Conservation (phyloP, 2,797 vertebrate species). For the Cossypha caffra region DNA sequence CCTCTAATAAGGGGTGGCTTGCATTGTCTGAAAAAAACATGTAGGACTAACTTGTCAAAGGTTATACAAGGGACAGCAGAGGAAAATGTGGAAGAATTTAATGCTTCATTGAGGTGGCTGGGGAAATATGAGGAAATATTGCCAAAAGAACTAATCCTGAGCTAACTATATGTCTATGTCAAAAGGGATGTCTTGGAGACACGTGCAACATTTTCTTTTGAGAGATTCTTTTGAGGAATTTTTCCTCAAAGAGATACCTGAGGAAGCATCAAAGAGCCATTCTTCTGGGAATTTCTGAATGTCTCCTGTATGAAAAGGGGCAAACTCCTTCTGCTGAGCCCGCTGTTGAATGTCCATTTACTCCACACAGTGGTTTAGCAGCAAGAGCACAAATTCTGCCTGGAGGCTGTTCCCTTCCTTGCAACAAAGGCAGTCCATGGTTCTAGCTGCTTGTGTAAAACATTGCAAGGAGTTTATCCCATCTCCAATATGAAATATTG, state of each 20-base stretch:
- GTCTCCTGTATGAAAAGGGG: not conserved
- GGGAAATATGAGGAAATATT: rapidly evolving
- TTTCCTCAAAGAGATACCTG: not conserved
- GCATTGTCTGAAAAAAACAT: not conserved
- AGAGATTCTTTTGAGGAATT: not conserved
- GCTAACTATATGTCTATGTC: rapidly evolving
- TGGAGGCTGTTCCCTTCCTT: not conserved
- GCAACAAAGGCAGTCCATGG: not conserved
- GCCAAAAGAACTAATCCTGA: not conserved
- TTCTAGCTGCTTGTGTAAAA: not conserved
- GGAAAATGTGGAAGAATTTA: not conserved
- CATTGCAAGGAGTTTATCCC: not conserved
- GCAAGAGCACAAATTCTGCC: not conserved
- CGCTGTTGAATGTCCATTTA: not conserved
- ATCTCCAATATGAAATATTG: not conserved
- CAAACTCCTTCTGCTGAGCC: not conserved
- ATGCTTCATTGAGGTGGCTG: rapidly evolving
- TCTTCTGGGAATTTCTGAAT: not conserved
- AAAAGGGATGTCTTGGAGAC: not conserved
- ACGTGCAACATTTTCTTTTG: not conserved
- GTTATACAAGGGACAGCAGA: not conserved
- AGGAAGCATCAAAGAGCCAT: not conserved
- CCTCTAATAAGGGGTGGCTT: not conserved
- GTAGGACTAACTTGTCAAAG: not conserved
- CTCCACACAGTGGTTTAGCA: not conserved